A percentile compares a stretch with the other conserved stretches of the same genome.
Conservation (phyloP, 1,140 invertebrate species). For the Hypsibius dujardini region DNA sequence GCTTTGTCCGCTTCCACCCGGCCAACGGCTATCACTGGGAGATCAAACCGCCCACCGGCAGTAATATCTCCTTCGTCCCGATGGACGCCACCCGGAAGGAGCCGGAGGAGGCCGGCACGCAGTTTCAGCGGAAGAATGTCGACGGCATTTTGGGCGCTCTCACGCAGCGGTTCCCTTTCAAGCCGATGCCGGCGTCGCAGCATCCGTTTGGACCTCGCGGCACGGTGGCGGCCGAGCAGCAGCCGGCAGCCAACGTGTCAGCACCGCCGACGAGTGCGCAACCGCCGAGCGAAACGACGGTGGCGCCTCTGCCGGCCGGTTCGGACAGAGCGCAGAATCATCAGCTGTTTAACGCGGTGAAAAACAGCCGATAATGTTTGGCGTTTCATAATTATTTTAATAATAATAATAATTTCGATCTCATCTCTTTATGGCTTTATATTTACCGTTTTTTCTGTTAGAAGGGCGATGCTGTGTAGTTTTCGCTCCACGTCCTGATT, state of each 20-base stretch:
- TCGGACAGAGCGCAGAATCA: no score
- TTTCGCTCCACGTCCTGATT: no score
- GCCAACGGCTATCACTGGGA: constrained; percentile 95
- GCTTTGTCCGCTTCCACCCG: constrained; percentile 58
- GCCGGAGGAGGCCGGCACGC: neutral
- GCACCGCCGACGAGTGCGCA: neutral
- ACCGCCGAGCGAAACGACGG: no score
- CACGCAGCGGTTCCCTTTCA: neutral
- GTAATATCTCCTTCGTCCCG: neutral
- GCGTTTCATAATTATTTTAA: neutral
- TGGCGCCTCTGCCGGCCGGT: no score
- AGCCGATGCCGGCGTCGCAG: neutral
- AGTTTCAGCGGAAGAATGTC: constrained; percentile 1
- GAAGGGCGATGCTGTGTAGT: no score
- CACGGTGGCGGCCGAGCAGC: neutral
- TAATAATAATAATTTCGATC: no score
- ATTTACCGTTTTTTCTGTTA: no score
- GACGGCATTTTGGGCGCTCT: neutral
- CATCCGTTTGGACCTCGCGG: neutral
- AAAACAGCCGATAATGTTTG: neutral
- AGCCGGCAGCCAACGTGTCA: neutral
- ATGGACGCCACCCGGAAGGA: neutral
- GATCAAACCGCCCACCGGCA: constrained; percentile 44
- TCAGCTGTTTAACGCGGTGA: neutral
- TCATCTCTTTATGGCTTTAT: no score